A percentile compares a stretch with the other conserved stretches of the same genome.
Conservation (phyloP, 2,888 invertebrate species). For the Drosophila greeni region DNA sequence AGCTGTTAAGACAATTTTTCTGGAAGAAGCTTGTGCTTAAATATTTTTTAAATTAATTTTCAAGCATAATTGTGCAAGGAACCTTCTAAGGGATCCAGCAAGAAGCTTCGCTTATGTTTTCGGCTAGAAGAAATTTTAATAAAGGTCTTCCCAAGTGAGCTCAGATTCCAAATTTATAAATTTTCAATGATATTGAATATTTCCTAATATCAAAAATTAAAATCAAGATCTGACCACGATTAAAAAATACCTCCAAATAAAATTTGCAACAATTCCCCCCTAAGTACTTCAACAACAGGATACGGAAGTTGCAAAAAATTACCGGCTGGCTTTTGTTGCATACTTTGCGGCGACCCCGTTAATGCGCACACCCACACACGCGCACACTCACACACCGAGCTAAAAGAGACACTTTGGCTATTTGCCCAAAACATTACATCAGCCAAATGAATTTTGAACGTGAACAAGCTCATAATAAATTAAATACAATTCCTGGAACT, state of each 20-base stretch:
- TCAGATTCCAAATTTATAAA: neutral
- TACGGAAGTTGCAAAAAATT: conserved; percentile 37
- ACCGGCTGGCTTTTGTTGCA: conserved; percentile 51
- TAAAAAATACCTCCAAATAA: too few relatives aligned
- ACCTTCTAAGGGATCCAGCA: too few relatives aligned
- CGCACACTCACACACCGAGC: neutral
- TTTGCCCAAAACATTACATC: conserved; percentile 72
- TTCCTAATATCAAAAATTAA: neutral
- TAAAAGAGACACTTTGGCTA: conserved; percentile 45
- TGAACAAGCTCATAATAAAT: conserved; percentile 58
- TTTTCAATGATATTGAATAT: neutral
- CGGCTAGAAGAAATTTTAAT: neutral
- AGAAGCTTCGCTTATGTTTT: neutral
- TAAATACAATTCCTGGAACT: conserved; percentile 63
- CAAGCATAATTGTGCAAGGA: too few relatives aligned
- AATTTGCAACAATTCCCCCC: neutral
- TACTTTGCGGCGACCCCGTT: conserved; percentile 68
- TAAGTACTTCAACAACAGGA: conserved; percentile 8
- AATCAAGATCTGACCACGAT: neutral
- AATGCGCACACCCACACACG: conserved; percentile 40
- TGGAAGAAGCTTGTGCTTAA: neutral
- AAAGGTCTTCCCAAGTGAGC: neutral
- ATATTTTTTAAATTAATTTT: neutral
- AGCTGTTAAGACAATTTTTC: neutral
- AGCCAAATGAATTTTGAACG: conserved; percentile 67